A percentile compares a stretch with the other conserved stretches of the same genome.
phyloP scores from a whole-genome alignment of 2,888 invertebrate genomes.

The Reticulitermes lucifugus region DNA sequence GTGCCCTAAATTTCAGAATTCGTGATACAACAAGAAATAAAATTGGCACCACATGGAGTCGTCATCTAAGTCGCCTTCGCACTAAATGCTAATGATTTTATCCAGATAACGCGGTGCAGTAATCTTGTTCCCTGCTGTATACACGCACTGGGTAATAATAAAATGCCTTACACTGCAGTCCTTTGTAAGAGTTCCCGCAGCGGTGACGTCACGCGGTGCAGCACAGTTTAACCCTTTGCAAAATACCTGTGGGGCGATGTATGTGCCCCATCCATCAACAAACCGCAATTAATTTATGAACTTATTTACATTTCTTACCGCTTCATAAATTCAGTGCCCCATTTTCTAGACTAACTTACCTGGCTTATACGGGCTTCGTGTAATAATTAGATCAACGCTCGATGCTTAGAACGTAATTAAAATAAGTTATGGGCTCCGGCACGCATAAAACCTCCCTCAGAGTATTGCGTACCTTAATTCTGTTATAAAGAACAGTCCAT shows the following conservation, averaged over 20 bases:
- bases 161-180: not conserved
- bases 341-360: not conserved
- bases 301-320: slow-evolving; percentile 27
- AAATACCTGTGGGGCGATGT: not conserved
- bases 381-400: slow-evolving; percentile 31
- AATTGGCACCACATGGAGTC: not conserved
- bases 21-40: not conserved
- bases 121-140: not conserved
- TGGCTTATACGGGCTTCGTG: not conserved
- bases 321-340: not conserved
- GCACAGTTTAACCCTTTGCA: not conserved
- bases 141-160: not conserved
- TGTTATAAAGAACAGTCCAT: slow-evolving; percentile 4
- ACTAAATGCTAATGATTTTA: not conserved
- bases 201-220: slow-evolving; percentile 25
- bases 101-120: not conserved
- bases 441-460: not conserved
- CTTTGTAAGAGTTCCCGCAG: slow-evolving; percentile 5
- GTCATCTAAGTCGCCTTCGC: not conserved
- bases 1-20: not conserved
- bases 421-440: slow-evolving; percentile 24
- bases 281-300: slow-evolving; percentile 37
- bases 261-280: slow-evolving; percentile 16
- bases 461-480: not conserved
- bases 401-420: slow-evolving; percentile 30